Evolutionary conservation across 2,113 vertebrate genomes (phyloP), one percentile per base, ranked within the genome.

Genomic region (Entomyzon cyanotis): DNA sequence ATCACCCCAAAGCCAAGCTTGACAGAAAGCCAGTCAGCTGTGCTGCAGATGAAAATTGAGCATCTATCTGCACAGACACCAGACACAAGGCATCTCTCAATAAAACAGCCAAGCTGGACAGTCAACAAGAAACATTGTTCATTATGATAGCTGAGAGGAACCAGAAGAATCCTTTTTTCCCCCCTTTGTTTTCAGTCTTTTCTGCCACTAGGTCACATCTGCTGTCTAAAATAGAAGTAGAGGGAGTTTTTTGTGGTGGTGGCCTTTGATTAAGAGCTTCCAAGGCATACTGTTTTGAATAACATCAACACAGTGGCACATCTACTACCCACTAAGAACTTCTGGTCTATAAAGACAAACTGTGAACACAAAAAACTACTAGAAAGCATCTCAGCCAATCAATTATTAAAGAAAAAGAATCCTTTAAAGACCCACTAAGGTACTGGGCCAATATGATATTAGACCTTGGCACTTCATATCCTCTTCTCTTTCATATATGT

Each of bases 201-300:
- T 90, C 82, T 83, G 46, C 31, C 79, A 56, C 67, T 90, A 85
- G 85, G 85, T 92, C 82, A 90, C 82, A 87, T 73, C 85, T 88
- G 47, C 21, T 94, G 49, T 76, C 93, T 39, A 90, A 86, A 95
- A 86, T 35, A 52, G 13, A 85, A 59, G 23, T 63, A 23, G 60
- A 0, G 7, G 39, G 5, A 5, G 5, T 5, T 27, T 37, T 31
- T 87, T 81, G 55, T 82, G 11, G 31, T 52, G 28, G 53, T 53
- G 28, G 44, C 33, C 90, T 92, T 83, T 79, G 52, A 69, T 79
- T 65, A 73, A 88, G 42, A 76, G 79, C 67, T 91, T 79, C 44
- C 39, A 46, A 75, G 37, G 62, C 62, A 79, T 13, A 37, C 10
- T 35, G 14, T 74, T 89, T 78, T 59, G 52, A 91, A 42, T 39